Conservation (phyloP, 2,113 vertebrate genomes). For the Acanthochromis polyacanthus region DNA sequence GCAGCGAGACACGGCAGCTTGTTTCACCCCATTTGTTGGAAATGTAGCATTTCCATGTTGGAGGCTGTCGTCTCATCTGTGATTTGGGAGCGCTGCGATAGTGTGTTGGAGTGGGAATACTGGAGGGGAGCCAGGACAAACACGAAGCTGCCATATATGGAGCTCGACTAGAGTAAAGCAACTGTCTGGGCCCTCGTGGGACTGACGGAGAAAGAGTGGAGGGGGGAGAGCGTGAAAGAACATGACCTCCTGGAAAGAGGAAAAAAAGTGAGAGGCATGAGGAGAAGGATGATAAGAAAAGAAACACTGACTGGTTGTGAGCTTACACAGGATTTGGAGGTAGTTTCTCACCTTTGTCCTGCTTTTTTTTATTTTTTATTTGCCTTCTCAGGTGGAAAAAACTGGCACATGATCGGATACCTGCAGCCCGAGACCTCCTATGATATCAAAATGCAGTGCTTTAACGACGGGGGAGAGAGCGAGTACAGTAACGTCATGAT, state of each 20-base stretch:
- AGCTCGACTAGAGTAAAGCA: conserved; percentile 78
- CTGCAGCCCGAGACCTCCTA: conserved; percentile 95
- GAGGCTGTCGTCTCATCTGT: conserved; percentile 56
- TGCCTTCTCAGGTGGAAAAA: conserved; percentile 86
- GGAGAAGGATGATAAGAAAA: conserved; percentile 16
- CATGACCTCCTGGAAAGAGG: conserved; percentile 36
- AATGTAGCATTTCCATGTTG: conserved; percentile 60
- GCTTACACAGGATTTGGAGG: conserved; percentile 34
- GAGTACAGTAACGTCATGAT: conserved; percentile 99
- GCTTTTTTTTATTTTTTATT: background rate
- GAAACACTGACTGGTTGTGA: conserved; percentile 8
- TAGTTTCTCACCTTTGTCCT: conserved; percentile 50
- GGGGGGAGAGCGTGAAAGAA: conserved; percentile 57
- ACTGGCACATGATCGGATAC: conserved; percentile 94
- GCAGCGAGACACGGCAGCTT: conserved; percentile 6
- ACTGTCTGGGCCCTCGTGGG: conserved; percentile 74
- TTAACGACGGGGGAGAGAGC: conserved; percentile 92
- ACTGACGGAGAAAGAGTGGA: conserved; percentile 35
- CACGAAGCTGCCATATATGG: conserved; percentile 85
- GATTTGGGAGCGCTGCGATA: conserved; percentile 37
- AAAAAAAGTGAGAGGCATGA: conserved; percentile 35
- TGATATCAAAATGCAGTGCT: conserved; percentile 98
- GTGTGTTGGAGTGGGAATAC: conserved; percentile 60
- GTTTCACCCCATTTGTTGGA: conserved; percentile 58
- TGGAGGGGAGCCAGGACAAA: conserved; percentile 84